Base-by-base conservation (phyloP, 1,140 invertebrate species). In the Andrena cerasifolii region DNA sequence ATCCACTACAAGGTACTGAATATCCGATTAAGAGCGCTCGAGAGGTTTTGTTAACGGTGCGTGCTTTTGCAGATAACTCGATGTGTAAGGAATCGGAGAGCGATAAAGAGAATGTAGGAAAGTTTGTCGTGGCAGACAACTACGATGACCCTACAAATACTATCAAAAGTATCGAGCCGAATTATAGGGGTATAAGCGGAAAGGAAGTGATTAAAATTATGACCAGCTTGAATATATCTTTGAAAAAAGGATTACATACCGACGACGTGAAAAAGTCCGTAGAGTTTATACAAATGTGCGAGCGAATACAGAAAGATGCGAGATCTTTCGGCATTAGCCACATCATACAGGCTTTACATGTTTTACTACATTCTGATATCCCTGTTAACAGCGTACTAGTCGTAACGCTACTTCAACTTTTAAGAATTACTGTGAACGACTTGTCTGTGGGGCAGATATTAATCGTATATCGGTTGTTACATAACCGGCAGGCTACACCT, bases 381-480 rank as follows among this genome's bases (percentile, higher is more conserved):
- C 90, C 94, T 26, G 87, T 90, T 0, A 91, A 94, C 40, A 94
- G 93, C 54, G 85, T 93, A 14, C 93, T 95, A 21, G 88, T 94
- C 24, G 94, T 95, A 90, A 93, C 94, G 3, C 82, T 96, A 51
- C 87, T 96, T 3, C 94, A 95, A 86, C 83, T 95, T 21, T 88
- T 96, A 43, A 87, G 94, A 56, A 89, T 93, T 43, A 16, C 94
- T 58, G 92, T 95, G 3, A 96, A 96, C 89, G 61, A 93, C 62
- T 85, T 96, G 24, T 92, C 91, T 66, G 83, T 94, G n/a, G 80
- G 92, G 16, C 93, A 95, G 82, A 94, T 96, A 59, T 93, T 94
- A 63, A 95, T 94, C 86, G 62, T 95, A 21, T 90, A 94, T 81
- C 94, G 93, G 86, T 75, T 95, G 33, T 83, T 96, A 1, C 89